A percentile compares a stretch with the other conserved stretches of the same genome.
Conservation (phyloP, 2,888 invertebrate genomes). For the Chouioia cunea region DNA sequence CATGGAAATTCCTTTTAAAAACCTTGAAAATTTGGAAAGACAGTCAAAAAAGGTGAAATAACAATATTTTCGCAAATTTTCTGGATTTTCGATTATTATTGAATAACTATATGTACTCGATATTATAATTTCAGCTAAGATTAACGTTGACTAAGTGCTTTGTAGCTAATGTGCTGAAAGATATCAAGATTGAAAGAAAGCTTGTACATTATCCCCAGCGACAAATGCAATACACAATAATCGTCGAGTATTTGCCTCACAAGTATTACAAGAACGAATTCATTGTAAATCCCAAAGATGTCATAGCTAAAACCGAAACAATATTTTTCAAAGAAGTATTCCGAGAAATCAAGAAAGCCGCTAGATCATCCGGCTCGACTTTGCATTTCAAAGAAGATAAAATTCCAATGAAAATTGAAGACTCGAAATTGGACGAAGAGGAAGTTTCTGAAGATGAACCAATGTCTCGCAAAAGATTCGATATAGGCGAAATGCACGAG, state of each 20-base stretch:
- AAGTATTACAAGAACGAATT: constrained; percentile 81
- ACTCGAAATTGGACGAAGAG: constrained; percentile 64
- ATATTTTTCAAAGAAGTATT: constrained; percentile 80
- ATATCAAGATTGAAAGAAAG: constrained; percentile 74
- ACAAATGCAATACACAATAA: constrained; percentile 76
- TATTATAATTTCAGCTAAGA: constrained; percentile 69
- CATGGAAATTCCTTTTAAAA: constrained; percentile 90
- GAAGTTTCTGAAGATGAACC: constrained; percentile 56
- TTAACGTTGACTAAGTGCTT: constrained; percentile 83
- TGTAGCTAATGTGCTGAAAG: constrained; percentile 83
- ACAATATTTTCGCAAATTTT: background rate
- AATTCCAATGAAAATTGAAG: constrained; percentile 58
- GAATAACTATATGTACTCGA: background rate
- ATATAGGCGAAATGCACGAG: constrained; percentile 66
- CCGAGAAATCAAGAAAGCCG: constrained; percentile 73
- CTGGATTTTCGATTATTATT: background rate
- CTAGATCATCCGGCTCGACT: constrained; percentile 71
- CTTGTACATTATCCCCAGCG: constrained; percentile 72
- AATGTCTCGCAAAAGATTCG: constrained; percentile 24
- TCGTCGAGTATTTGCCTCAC: constrained; percentile 81
- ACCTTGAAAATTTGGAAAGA: constrained; percentile 69
- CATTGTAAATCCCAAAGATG: constrained; percentile 76
- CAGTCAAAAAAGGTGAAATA: constrained; percentile 75
- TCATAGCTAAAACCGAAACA: constrained; percentile 82
- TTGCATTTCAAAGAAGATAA: constrained; percentile 68